phyloP scores from a whole-genome alignment of 2,888 invertebrate species.

The Conistra vaccinii region DNA sequence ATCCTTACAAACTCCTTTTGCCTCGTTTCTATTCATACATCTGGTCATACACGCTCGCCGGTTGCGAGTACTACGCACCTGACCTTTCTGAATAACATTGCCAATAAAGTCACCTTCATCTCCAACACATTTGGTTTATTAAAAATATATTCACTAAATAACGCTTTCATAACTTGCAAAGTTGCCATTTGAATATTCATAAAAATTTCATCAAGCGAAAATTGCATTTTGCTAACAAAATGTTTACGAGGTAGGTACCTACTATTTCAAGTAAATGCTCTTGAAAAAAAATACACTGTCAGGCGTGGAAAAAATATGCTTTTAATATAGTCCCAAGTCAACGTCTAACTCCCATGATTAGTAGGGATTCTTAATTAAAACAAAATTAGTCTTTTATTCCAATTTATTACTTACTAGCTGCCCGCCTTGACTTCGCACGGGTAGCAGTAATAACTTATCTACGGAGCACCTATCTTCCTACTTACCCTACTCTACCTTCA shows the following conservation, averaged over 20 bases:
- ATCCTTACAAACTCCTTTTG: too few relatives aligned
- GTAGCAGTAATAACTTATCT: too few relatives aligned
- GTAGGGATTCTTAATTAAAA: slow-evolving; percentile 44
- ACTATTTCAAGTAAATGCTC: slow-evolving; percentile 1
- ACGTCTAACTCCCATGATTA: slow-evolving; percentile 14
- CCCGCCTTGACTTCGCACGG: too few relatives aligned
- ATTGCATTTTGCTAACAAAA: slow-evolving; percentile 23
- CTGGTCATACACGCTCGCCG: background rate
- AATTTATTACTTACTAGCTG: too few relatives aligned
- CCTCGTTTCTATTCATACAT: too few relatives aligned
- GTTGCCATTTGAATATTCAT: slow-evolving; percentile 22
- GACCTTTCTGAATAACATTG: background rate
- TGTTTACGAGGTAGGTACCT: background rate
- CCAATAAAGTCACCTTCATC: background rate
- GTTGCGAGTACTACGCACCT: background rate
- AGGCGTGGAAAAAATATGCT: slow-evolving; percentile 30
- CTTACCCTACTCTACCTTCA: too few relatives aligned
- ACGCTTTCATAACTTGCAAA: slow-evolving; percentile 23
- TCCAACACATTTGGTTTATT: background rate
- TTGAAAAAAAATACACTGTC: slow-evolving; percentile 3
- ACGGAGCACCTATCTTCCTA: too few relatives aligned
- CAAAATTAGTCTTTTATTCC: slow-evolving; percentile 16
- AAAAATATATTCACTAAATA: background rate
- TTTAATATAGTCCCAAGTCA: slow-evolving; percentile 33
- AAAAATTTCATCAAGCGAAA: slow-evolving; percentile 31